Evolutionary conservation across 2,888 invertebrate species (phyloP).

Genomic region (Leptura quadrifasciata): DNA sequence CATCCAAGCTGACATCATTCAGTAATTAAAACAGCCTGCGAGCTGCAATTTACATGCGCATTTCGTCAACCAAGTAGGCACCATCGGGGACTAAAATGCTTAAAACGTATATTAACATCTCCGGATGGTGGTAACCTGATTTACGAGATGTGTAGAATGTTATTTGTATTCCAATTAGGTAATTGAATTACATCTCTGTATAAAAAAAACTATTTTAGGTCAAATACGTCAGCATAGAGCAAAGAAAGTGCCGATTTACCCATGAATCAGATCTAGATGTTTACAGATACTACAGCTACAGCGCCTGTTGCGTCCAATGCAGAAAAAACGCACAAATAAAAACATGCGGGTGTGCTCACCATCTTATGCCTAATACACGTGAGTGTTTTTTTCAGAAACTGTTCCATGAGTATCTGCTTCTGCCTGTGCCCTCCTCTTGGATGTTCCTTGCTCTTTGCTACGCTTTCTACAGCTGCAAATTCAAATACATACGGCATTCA

Average conservation of each 20-base stretch:
- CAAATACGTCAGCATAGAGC: constrained; percentile 77
- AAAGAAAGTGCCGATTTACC: constrained; percentile 83
- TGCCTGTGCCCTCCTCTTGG: not conserved
- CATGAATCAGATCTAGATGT: constrained; percentile 80
- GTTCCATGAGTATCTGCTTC: too few relatives aligned
- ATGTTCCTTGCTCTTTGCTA: too few relatives aligned
- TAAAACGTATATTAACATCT: too few relatives aligned
- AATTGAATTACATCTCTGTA: too few relatives aligned
- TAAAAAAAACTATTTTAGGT: constrained; percentile 65
- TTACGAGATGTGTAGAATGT: too few relatives aligned
- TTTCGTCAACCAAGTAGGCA: not conserved
- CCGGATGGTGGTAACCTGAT: too few relatives aligned
- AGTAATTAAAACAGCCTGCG: too few relatives aligned
- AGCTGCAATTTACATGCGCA: too few relatives aligned
- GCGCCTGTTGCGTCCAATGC: constrained; percentile 83
- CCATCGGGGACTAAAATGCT: not conserved
- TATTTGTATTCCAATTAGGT: too few relatives aligned
- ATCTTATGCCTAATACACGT: constrained; percentile 81
- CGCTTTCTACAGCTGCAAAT: too few relatives aligned
- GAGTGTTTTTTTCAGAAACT: constrained; percentile 48
- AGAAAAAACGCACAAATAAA: constrained; percentile 79
- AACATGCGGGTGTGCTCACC: constrained; percentile 82
- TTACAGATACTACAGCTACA: constrained; percentile 83
- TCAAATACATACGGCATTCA: too few relatives aligned
- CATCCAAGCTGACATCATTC: too few relatives aligned